Evolutionary conservation across 2,797 vertebrate genomes (phyloP).

Genomic region (Odontamblyopus rebecca): DNA sequence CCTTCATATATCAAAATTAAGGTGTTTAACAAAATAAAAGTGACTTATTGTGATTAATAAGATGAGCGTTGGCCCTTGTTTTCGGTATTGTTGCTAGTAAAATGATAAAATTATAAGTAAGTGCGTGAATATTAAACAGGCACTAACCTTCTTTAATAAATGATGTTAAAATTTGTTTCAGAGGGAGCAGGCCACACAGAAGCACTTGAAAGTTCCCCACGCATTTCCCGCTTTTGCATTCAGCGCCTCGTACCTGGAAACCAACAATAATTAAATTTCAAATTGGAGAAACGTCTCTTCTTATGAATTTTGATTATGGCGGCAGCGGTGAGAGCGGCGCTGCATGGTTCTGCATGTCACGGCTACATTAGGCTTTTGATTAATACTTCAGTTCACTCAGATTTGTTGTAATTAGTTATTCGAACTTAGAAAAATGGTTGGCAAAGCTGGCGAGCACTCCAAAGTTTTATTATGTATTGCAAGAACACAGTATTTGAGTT

Average conservation of each 20-base stretch:
- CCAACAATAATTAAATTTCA: constrained; percentile 46
- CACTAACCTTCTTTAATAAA: constrained; percentile 12
- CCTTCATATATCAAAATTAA: no score
- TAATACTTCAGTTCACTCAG: constrained; percentile 15
- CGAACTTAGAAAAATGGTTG: background rate
- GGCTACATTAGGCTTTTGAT: constrained; percentile 33
- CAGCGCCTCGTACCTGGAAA: constrained; percentile 30
- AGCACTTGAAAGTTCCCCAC: constrained; percentile 6
- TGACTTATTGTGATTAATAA: no score
- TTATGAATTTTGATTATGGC: constrained; percentile 41
- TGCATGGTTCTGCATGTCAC: constrained; percentile 23
- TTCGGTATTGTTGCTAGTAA: no score
- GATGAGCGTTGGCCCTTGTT: no score
- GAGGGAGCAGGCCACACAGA: background rate
- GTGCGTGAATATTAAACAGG: constrained; percentile 22
- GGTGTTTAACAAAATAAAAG: no score
- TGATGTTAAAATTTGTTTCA: constrained; percentile 13
- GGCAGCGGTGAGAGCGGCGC: constrained; percentile 16
- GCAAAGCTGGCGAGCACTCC: background rate
- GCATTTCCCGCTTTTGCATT: constrained; percentile 36
- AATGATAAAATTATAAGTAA: constrained; percentile 7
- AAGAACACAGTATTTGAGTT: background rate
- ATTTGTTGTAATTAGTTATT: constrained; percentile 25
- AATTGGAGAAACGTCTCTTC: constrained; percentile 40
- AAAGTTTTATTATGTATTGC: background rate